Base-by-base conservation (phyloP, 2,888 invertebrate species). In the Andrena dorsata region DNA sequence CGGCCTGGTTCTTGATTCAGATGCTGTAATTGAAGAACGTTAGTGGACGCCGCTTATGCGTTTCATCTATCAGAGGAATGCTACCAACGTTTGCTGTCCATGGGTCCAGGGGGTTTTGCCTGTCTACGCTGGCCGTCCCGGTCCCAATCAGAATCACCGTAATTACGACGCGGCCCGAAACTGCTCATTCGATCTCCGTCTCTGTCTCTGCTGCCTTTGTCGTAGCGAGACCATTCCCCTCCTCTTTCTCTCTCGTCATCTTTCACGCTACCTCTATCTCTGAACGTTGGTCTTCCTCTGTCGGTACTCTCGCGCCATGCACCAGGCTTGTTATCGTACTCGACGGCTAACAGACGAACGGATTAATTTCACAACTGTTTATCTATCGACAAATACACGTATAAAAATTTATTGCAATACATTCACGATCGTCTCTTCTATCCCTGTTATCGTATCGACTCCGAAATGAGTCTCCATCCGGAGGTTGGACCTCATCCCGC, bases 1-100 rank as follows among this genome's bases (percentile, higher is more conserved):
- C 8, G 97, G 98, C 76, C 98, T 95, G 90, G 96, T 96, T 76
- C 96, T 95, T 20, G 96, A 95, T 89, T 95, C 95, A 68, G 94
- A 94, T 81, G 63, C 65, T 68, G 49, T 41, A 73, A 56, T 56
- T 8, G 23, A 32, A 32, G n/a, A 8, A 23, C 47, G 35, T 58
- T 20, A 30, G 7, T 56, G 53, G 0, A 66, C 7, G 8, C 2
- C 2, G 6, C 41, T 23, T 23, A n/a, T 2, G 58, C 0, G 16
- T 26, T 53, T 47, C 16, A 35, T 23, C 10, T 47, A 1, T 70
- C 1, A n/a, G 16, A 41, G n/a, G 47, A 16, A 71, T 74, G 74
- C 74, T 20, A 82, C 70, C 72, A 64, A 87, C 81, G 51, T 74
- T 86, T 88, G 28, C 80, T 49, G n/a, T 90, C 90, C 13, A 73